Conservation (phyloP, 2,797 vertebrate species). For the Carcharodon carcharias region DNA sequence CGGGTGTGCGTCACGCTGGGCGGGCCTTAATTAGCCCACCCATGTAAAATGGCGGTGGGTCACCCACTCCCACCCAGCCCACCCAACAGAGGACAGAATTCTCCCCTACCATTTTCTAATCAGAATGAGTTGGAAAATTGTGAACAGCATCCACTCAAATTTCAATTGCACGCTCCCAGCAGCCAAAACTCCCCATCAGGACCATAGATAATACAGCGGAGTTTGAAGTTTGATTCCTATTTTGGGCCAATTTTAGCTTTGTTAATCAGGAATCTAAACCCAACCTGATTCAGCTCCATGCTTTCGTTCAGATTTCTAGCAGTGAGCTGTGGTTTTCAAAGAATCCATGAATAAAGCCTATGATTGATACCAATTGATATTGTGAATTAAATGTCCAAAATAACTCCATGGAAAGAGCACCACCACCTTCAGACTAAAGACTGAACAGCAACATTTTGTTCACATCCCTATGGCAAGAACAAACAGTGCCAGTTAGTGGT, state of each 20-base stretch:
- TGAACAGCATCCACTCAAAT: not conserved
- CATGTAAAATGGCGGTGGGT: no score
- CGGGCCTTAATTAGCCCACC: no score
- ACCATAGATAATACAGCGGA: no score
- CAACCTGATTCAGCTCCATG: no score
- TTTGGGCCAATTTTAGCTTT: not conserved
- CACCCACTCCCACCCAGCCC: no score
- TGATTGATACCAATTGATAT: no score
- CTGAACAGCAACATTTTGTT: not conserved
- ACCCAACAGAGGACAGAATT: no score
- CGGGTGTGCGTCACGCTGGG: no score
- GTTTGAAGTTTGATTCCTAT: not conserved
- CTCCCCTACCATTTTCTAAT: not conserved
- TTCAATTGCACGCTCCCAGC: not conserved
- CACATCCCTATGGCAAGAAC: not conserved
- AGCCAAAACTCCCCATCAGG: not conserved
- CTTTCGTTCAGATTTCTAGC: not conserved
- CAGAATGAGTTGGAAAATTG: not conserved
- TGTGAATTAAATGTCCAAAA: not conserved
- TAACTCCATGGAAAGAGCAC: not conserved
- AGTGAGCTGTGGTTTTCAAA: not conserved
- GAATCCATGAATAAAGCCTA: not conserved
- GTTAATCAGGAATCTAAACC: not conserved
- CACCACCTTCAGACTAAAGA: not conserved
- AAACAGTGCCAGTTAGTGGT: not conserved